These are phyloP conservation scores for Heterotis niloticus DNA, from an alignment of 2,113 vertebrate genomes.

Conservation along the genomic window DNA sequence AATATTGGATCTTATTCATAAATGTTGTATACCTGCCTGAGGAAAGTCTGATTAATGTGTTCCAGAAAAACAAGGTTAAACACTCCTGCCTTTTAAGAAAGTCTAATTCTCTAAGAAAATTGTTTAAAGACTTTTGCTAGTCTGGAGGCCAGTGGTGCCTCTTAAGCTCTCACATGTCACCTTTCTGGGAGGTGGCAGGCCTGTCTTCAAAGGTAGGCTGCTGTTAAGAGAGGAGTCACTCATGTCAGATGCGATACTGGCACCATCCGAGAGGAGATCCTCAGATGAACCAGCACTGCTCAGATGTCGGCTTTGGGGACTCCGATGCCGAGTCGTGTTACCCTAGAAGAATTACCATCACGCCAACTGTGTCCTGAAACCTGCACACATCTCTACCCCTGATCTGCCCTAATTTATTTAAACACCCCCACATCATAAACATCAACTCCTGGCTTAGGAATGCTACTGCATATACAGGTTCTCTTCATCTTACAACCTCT, in stretches of 20 bases:
- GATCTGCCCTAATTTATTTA: no score
- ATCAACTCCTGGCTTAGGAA: not conserved
- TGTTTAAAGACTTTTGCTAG: not conserved
- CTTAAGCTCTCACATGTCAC: slow-evolving; percentile 48
- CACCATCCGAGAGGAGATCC: slow-evolving; percentile 61
- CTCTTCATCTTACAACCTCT: not conserved
- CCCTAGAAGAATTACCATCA: slow-evolving; percentile 44
- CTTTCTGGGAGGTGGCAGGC: slow-evolving; percentile 63
- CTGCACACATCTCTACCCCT: not conserved
- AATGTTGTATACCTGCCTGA: not conserved
- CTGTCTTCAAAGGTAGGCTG: slow-evolving; percentile 52
- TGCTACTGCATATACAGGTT: not conserved
- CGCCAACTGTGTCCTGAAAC: not conserved
- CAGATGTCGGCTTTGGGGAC: slow-evolving; percentile 39
- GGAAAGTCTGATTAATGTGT: not conserved
- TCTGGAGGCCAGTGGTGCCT: not conserved
- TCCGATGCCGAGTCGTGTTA: slow-evolving; percentile 39
- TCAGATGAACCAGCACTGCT: slow-evolving; percentile 55
- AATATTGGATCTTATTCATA: not conserved
- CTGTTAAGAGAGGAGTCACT: slow-evolving; percentile 61
- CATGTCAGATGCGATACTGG: slow-evolving; percentile 56
- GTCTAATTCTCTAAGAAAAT: not conserved
- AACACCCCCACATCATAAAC: not conserved
- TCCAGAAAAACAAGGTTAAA: not conserved
- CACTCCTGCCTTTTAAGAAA: not conserved